Conservation (phyloP, 2,113 vertebrate genomes). For the Steatornis caripensis region DNA sequence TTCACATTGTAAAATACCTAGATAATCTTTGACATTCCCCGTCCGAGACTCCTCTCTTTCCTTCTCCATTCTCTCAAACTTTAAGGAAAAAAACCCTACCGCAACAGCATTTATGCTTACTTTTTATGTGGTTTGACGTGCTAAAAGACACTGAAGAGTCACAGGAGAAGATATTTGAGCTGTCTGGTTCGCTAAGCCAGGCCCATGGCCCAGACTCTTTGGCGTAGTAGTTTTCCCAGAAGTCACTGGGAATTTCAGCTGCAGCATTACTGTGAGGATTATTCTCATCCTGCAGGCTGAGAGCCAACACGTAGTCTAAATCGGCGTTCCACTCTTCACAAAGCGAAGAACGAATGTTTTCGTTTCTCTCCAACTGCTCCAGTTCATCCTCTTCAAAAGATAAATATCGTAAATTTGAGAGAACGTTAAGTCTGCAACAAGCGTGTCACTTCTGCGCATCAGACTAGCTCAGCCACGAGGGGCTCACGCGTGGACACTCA, state of each 20-base stretch:
- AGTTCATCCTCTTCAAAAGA: conserved; percentile 46
- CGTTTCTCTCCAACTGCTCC: conserved; percentile 32
- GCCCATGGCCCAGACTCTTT: not conserved
- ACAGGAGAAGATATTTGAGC: not conserved
- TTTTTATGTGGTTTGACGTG: not conserved
- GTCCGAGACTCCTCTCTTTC: not conserved
- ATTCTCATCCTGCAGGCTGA: conserved; percentile 83
- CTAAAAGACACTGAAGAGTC: not conserved
- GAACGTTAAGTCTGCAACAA: not conserved
- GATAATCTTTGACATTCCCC: not conserved
- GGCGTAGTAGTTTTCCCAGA: conserved; percentile 47
- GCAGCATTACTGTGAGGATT: not conserved
- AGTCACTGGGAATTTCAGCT: not conserved
- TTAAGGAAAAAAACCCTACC: not conserved
- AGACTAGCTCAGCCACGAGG: not conserved
- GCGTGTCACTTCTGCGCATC: not conserved
- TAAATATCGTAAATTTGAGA: not conserved
- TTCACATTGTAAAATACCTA: not conserved
- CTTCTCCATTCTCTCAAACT: not conserved
- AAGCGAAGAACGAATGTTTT: not conserved
- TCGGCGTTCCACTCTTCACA: conserved; percentile 71
- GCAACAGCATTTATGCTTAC: not conserved
- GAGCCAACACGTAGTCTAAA: conserved; percentile 87
- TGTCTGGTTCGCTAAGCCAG: not conserved
- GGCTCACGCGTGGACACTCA: not conserved